phyloP scores from a whole-genome alignment of 2,797 vertebrate genomes.

The Tapirus indicus region DNA sequence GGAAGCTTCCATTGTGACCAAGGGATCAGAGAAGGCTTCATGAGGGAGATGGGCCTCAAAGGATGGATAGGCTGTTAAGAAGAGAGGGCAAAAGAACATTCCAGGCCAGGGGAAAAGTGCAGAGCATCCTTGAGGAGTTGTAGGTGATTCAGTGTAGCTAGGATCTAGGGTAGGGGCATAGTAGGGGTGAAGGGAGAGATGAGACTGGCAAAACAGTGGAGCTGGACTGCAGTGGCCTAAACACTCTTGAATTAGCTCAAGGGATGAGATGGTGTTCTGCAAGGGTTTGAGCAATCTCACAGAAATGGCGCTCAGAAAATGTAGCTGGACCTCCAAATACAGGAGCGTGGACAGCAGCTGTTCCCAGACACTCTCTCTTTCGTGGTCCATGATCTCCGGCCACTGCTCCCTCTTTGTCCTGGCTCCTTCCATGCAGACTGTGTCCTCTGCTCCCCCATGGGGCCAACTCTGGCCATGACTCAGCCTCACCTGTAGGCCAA shows the following conservation, averaged over 20 bases:
- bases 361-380: neutral
- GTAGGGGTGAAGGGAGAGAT: neutral
- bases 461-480: neutral
- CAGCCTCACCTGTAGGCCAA: neutral
- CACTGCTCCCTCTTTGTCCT: neutral
- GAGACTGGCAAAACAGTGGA: neutral
- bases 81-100: neutral
- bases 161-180: neutral
- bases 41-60: neutral
- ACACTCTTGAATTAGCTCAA: neutral
- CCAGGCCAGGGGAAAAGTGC: neutral
- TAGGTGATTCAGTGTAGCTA: neutral
- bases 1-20: neutral
- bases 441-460: neutral
- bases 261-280: neutral
- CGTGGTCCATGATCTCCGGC: neutral
- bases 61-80: neutral
- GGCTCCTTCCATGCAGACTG: neutral
- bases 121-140: neutral
- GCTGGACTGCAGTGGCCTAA: neutral
- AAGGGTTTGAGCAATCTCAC: neutral
- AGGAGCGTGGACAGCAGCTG: neutral
- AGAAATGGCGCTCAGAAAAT: neutral
- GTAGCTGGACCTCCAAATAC: accelerated
- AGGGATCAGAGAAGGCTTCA: neutral